Percentiles rank a stretch among this genome's conserved stretches.
Conservation (phyloP, 2,888 invertebrate species). For the Hypercompe scribonia region DNA sequence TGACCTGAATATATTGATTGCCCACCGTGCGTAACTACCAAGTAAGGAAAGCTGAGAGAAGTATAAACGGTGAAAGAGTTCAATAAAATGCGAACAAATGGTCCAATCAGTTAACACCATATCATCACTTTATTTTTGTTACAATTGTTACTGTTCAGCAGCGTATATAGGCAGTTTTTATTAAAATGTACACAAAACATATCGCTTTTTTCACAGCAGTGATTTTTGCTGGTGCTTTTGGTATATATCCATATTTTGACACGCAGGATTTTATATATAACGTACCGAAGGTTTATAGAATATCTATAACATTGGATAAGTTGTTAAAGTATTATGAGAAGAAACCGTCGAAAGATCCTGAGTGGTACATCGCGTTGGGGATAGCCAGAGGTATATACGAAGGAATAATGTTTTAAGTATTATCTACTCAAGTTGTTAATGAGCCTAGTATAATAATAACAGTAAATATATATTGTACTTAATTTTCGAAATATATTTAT, state of each 20-base stretch:
- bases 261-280: constrained; percentile 84
- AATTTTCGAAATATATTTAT: background rate
- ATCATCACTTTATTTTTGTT: constrained; percentile 61
- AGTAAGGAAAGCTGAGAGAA: constrained; percentile 13
- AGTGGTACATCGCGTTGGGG: constrained; percentile 78
- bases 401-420: background rate
- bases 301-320: constrained; percentile 78
- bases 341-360: constrained; percentile 82
- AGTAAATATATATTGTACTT: background rate
- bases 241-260: constrained; percentile 82
- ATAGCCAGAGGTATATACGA: constrained; percentile 72
- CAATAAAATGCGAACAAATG: constrained; percentile 52
- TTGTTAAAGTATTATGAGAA: constrained; percentile 77
- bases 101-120: constrained; percentile 72
- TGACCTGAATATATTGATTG: constrained; percentile 8
- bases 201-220: constrained; percentile 62
- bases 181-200: constrained; percentile 71
- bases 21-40: background rate
- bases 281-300: constrained; percentile 81
- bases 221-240: constrained; percentile 44
- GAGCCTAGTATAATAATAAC: background rate
- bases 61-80: constrained; percentile 30
- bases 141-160: constrained; percentile 55
- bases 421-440: background rate
- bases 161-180: constrained; percentile 58